These are phyloP conservation scores for Beris morrisii DNA, from an alignment of 2,888 invertebrate species.

Conservation along the genomic window DNA sequence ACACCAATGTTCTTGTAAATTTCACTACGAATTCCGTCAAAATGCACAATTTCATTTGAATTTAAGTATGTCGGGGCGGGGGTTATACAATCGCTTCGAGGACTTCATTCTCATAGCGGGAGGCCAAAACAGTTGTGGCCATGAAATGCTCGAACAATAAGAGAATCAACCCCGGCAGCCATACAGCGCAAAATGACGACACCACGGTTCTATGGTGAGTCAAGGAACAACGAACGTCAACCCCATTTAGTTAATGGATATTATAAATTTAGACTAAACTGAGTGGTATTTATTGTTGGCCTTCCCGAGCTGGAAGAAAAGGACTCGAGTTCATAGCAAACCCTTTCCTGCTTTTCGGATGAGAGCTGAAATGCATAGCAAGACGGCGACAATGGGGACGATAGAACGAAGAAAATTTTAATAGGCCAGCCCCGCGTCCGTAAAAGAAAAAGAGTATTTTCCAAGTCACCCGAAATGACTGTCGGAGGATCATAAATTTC, in stretches of 20 bases:
- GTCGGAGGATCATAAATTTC: conserved; percentile 23
- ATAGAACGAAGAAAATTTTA: conserved; percentile 22
- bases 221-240: conserved; percentile 42
- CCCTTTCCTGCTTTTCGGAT: conserved; percentile 11
- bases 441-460: conserved; percentile 8
- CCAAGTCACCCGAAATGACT: conserved; percentile 15
- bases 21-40: too few species aligned
- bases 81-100: too few species aligned
- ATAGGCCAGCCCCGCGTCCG: conserved; percentile 18
- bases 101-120: too few species aligned
- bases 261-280: conserved; percentile 52
- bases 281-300: conserved; percentile 38
- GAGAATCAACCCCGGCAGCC: too few species aligned
- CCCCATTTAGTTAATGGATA: conserved; percentile 57
- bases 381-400: conserved; percentile 11
- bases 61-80: too few species aligned
- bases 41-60: too few species aligned
- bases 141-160: conserved; percentile 3
- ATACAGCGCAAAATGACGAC: conserved; percentile 4
- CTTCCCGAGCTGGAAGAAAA: conserved; percentile 14
- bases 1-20: too few species aligned
- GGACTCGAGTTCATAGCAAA: conserved; percentile 9
- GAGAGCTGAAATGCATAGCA: conserved; percentile 4
- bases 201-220: not conserved
- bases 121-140: too few species aligned